phyloP scores from a whole-genome alignment of 2,113 vertebrate species.

The Sphyrna mokarran region DNA sequence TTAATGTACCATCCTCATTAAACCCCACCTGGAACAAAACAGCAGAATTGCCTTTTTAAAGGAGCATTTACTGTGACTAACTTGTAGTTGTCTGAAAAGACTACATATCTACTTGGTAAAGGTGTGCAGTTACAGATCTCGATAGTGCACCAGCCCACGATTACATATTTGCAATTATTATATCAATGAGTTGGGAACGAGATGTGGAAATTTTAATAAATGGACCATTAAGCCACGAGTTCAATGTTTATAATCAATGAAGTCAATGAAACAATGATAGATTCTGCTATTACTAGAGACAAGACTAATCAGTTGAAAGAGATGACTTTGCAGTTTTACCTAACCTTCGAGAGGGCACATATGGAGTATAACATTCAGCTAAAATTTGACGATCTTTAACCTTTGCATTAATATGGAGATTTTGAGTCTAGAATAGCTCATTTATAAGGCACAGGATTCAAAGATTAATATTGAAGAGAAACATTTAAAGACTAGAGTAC shows the following conservation, averaged over 20 bases:
- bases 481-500: neutral
- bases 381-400: neutral
- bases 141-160: neutral
- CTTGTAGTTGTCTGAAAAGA: neutral
- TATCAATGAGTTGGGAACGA: neutral
- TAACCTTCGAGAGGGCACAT: neutral
- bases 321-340: neutral
- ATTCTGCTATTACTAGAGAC: neutral
- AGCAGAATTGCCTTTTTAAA: neutral
- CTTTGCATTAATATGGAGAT: neutral
- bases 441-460: neutral
- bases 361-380: neutral
- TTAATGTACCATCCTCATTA: conserved; percentile 20
- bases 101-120: neutral
- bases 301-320: neutral
- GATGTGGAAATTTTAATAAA: neutral
- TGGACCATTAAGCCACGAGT: neutral
- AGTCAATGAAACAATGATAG: neutral
- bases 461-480: neutral
- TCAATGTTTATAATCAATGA: neutral
- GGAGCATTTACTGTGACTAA: neutral
- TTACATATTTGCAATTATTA: neutral
- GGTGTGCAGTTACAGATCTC: neutral
- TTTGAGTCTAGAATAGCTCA: neutral
- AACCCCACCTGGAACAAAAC: conserved; percentile 21